A percentile compares a stretch with the other conserved stretches of the same genome.
These are phyloP conservation scores for Thymallus thymallus DNA, from an alignment of 2,113 vertebrate species.

Conservation along the genomic window DNA sequence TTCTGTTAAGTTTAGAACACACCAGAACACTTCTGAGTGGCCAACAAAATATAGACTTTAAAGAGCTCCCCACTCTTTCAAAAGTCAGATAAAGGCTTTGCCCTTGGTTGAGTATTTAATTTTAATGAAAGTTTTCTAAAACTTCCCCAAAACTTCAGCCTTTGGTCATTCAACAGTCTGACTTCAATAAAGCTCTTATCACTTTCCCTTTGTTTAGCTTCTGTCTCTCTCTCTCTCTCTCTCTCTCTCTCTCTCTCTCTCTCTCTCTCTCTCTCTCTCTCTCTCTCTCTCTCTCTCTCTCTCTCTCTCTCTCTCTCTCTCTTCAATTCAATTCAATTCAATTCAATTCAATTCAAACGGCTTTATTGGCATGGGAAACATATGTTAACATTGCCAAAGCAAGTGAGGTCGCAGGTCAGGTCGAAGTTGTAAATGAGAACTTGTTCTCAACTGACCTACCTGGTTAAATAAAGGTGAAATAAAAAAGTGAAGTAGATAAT, in stretches of 20 bases:
- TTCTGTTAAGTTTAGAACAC: too few species aligned
- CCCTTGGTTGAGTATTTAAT: not conserved
- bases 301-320: conserved; percentile 27
- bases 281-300: conserved; percentile 18
- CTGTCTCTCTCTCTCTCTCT: conserved; percentile 11
- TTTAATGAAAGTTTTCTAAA: not conserved
- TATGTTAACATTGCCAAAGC: too few species aligned
- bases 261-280: conserved; percentile 23
- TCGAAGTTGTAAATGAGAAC: too few species aligned
- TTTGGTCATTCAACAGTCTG: not conserved
- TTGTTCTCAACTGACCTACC: too few species aligned
- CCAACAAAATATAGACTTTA: not conserved
- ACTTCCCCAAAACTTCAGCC: not conserved
- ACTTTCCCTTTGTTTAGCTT: conserved; percentile 4
- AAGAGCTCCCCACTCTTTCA: conserved; percentile 4
- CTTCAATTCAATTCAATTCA: too few species aligned
- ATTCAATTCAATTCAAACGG: too few species aligned
- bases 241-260: conserved; percentile 27
- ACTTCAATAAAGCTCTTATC: conserved; percentile 16
- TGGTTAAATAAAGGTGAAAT: too few species aligned
- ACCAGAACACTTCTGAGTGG: not conserved
- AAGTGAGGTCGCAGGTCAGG: too few species aligned
- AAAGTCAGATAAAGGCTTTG: not conserved
- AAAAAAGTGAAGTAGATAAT: too few species aligned
- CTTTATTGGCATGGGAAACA: too few species aligned